Conservation (phyloP, 2,797 vertebrate genomes). For the Enteromius viviparus region DNA sequence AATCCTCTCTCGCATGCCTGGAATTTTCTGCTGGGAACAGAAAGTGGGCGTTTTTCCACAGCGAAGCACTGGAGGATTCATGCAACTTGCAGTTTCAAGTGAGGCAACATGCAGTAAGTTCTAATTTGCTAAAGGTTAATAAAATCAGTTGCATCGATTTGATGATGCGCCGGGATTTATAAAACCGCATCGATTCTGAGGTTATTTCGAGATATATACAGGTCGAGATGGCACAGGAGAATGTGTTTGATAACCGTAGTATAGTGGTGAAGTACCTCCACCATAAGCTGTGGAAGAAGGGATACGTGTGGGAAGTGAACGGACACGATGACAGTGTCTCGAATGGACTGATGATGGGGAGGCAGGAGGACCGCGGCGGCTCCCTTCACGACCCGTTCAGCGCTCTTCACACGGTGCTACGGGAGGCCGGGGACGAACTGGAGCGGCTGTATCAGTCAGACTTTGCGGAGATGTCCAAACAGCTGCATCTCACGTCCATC, state of each 20-base stretch:
- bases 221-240: conserved; percentile 76
- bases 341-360: conserved; percentile 68
- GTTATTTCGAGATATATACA: not conserved
- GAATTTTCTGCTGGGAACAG: conserved; percentile 45
- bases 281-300: conserved; percentile 93
- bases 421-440: conserved; percentile 93
- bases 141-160: not conserved
- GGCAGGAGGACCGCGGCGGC: conserved; percentile 45
- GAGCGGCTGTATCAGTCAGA: conserved; percentile 91
- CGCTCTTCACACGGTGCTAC: conserved; percentile 86
- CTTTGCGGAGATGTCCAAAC: conserved; percentile 93
- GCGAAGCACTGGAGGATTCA: conserved; percentile 30
- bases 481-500: conserved; percentile 89
- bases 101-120: conserved; percentile 49
- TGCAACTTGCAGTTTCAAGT: conserved; percentile 41
- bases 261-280: conserved; percentile 95
- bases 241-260: conserved; percentile 81
- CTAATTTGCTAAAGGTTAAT: not conserved
- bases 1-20: conserved; percentile 18
- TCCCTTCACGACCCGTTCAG: conserved; percentile 65
- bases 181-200: not conserved
- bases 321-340: conserved; percentile 68
- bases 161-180: conserved; percentile 21
- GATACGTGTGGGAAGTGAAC: conserved; percentile 85
- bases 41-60: conserved; percentile 57